phyloP scores from a whole-genome alignment of 92 coral and sea anemone genomes.

The Epizoanthus scotinus region DNA sequence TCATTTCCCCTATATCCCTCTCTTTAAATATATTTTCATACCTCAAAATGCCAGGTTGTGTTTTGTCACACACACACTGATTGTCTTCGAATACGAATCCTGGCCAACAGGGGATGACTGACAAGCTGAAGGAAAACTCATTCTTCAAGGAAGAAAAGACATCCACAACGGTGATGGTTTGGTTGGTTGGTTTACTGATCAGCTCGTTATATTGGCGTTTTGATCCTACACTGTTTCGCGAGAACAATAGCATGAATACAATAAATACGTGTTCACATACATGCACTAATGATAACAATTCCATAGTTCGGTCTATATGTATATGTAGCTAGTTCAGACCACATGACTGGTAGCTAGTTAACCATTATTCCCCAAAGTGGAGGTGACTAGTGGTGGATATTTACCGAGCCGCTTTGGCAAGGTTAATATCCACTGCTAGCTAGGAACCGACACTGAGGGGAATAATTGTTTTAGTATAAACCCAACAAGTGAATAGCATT shows the following conservation, averaged over 20 bases:
- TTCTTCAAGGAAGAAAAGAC: slow-evolving; percentile 62
- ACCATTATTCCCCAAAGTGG: no score
- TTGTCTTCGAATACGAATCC: slow-evolving; percentile 68
- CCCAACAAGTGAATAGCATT: no score
- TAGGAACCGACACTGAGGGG: no score
- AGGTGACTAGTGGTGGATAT: no score
- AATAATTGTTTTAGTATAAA: no score
- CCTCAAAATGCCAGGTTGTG: slow-evolving; percentile 45
- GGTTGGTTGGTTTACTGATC: slow-evolving; percentile 32
- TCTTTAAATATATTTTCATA: background rate
- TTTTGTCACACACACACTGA: slow-evolving; percentile 70
- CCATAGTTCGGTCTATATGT: no score
- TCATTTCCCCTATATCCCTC: no score
- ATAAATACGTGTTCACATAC: background rate
- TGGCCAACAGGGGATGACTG: slow-evolving; percentile 77
- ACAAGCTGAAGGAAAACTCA: slow-evolving; percentile 57
- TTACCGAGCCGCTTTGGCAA: no score
- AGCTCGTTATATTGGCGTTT: slow-evolving; percentile 36
- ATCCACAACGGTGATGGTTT: slow-evolving; percentile 57
- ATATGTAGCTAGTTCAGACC: no score
- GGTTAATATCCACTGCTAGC: no score
- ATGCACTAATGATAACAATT: no score
- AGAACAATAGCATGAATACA: background rate
- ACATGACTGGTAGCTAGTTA: no score
- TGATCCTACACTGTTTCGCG: slow-evolving; percentile 8